phyloP scores from a whole-genome alignment of 2,797 vertebrate genomes.

The Holocentrus rufus region DNA sequence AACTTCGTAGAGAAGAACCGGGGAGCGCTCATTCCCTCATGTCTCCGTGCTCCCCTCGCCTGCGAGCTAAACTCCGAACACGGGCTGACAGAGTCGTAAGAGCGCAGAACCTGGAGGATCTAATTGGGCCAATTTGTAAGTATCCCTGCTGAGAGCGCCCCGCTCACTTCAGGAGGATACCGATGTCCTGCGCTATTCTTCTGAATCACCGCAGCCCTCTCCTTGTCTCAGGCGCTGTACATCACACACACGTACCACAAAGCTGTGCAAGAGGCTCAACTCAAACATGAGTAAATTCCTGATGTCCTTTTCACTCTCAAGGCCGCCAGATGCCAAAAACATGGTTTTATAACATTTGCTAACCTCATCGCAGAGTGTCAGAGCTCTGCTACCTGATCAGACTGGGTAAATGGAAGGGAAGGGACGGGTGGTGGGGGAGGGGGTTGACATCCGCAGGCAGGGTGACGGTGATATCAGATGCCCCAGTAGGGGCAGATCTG shows the following conservation, averaged over 20 bases:
- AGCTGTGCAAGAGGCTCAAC: constrained; percentile 25
- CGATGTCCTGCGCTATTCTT: constrained; percentile 46
- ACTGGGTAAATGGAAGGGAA: constrained; percentile 56
- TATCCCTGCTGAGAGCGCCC: constrained; percentile 60
- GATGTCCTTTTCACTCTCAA: constrained; percentile 61
- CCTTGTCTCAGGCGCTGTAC: constrained; percentile 47
- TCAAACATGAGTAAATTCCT: constrained; percentile 49
- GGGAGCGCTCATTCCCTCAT: constrained; percentile 45
- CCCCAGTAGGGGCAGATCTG: constrained; percentile 79
- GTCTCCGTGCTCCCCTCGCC: constrained; percentile 54
- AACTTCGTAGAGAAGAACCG: constrained; percentile 56
- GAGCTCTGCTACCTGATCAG: constrained; percentile 67
- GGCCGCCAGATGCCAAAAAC: constrained; percentile 62
- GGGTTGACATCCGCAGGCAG: constrained; percentile 77
- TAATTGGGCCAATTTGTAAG: constrained; percentile 77
- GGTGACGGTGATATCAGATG: constrained; percentile 83
- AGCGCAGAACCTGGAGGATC: constrained; percentile 51
- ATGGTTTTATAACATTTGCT: constrained; percentile 68
- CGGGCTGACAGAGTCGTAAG: constrained; percentile 44
- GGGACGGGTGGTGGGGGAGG: constrained; percentile 45
- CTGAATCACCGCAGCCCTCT: constrained; percentile 15
- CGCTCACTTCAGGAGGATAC: constrained; percentile 45
- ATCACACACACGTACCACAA: constrained; percentile 32
- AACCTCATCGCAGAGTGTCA: constrained; percentile 70
- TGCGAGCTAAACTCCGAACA: constrained; percentile 60